These are phyloP conservation scores for Gila robusta DNA, from an alignment of 2,797 vertebrate species.

Conservation along the genomic window DNA sequence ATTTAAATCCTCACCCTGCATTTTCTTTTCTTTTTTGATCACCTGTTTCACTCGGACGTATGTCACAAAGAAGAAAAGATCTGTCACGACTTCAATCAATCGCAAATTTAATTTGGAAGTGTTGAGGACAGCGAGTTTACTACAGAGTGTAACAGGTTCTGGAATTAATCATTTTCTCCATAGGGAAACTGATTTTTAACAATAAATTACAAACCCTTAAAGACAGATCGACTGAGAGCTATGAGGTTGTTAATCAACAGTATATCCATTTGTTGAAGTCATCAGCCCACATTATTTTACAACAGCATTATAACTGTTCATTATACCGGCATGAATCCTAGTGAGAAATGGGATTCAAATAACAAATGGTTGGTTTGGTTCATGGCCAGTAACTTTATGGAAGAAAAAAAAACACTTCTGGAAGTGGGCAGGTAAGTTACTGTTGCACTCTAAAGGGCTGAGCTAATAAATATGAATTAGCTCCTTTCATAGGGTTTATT, in stretches of 20 bases:
- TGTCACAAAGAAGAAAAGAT: not conserved
- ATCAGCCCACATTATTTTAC: not conserved
- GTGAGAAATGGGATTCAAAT: not conserved
- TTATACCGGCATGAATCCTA: not conserved
- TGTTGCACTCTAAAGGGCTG: not conserved
- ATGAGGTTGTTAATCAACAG: not conserved
- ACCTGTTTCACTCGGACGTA: not conserved
- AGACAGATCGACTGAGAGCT: not conserved
- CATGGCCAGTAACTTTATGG: not conserved
- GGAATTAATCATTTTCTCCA: not conserved
- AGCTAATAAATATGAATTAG: not conserved
- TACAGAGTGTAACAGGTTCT: not conserved
- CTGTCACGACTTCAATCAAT: rapidly evolving
- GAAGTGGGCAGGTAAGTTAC: not conserved
- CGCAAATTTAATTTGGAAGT: not conserved
- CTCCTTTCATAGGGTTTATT: not conserved
- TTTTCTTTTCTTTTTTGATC: not conserved
- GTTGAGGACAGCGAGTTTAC: not conserved
- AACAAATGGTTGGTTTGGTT: not conserved
- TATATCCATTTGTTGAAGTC: not conserved
- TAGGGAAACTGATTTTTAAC: not conserved
- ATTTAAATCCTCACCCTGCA: not conserved
- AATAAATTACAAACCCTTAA: not conserved
- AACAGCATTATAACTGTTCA: not conserved
- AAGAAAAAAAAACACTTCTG: not conserved